Evolutionary conservation across 2,797 vertebrate species (phyloP).

Genomic region (Phrynocephalus forsythii): DNA sequence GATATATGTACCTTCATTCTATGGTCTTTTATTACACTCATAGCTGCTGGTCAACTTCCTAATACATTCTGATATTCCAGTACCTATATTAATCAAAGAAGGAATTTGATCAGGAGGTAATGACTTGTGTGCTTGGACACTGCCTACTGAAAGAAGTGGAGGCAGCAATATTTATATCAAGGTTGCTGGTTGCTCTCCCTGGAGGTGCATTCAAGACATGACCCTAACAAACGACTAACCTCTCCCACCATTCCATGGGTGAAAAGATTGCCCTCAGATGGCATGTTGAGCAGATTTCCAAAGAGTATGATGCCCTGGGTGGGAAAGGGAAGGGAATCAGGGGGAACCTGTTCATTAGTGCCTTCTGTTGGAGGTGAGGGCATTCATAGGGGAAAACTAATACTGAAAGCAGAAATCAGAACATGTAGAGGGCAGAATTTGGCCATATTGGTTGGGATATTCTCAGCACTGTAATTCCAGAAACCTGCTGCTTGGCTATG

Average conservation of each 20-base stretch:
- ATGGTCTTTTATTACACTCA: too few species aligned
- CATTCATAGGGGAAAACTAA: not conserved
- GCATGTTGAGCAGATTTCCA: not conserved
- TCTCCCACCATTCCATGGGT: too few species aligned
- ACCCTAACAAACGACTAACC: too few species aligned
- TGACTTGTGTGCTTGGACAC: not conserved
- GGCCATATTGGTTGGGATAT: too few species aligned
- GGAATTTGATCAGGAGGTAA: not conserved
- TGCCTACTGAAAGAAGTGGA: not conserved
- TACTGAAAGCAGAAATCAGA: not conserved
- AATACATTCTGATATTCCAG: too few species aligned
- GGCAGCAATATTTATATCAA: not conserved
- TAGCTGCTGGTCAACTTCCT: too few species aligned
- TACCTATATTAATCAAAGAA: too few species aligned
- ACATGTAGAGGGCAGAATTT: not conserved
- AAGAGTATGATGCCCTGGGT: not conserved
- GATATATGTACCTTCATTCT: too few species aligned
- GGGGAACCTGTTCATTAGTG: not conserved
- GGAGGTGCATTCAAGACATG: too few species aligned
- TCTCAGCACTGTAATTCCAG: too few species aligned
- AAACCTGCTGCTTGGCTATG: too few species aligned
- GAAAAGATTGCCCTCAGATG: too few species aligned
- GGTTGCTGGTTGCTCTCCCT: not conserved
- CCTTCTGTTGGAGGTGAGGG: not conserved
- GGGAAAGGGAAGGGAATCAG: not conserved